Evolutionary conservation across 37 sponge, comb jelly and placozoan species (phyloP).

Genomic region (Geodia barretti): DNA sequence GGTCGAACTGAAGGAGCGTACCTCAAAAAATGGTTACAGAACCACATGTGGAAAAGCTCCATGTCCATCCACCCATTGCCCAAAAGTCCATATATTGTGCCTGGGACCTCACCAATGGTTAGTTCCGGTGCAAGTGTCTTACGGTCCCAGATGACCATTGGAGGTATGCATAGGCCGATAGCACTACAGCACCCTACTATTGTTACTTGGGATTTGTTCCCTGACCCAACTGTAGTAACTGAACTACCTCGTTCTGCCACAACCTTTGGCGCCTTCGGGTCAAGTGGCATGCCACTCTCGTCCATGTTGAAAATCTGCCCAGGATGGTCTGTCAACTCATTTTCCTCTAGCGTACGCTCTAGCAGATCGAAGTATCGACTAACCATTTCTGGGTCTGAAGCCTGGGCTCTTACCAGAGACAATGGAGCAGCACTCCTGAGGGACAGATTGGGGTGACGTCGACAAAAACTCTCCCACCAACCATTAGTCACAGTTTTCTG

Average conservation of each 20-base stretch:
- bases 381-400: constrained; percentile 20
- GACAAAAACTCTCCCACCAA: constrained; percentile 32
- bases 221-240: neutral
- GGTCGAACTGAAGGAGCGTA: constrained; percentile 47
- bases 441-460: constrained; percentile 12
- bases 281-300: constrained; percentile 40
- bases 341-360: constrained; percentile 17
- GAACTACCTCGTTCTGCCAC: neutral
- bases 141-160: constrained; percentile 44
- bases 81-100: constrained; percentile 41
- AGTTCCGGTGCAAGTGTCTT: constrained; percentile 31
- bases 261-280: constrained; percentile 28
- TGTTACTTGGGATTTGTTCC: constrained; percentile 52
- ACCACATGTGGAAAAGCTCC: constrained; percentile 46
- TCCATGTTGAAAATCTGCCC: constrained; percentile 38
- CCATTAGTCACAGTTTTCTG: constrained; percentile 6
- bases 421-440: constrained; percentile 5
- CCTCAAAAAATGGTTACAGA: constrained; percentile 36
- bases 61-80: constrained; percentile 46
- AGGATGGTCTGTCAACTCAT: constrained; percentile 38
- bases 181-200: constrained; percentile 54
- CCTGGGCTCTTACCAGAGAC: constrained; percentile 12
- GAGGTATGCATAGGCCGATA: constrained; percentile 48
- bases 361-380: constrained; percentile 42
- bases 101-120: constrained; percentile 49